These are phyloP conservation scores for Apis dorsata DNA, from an alignment of 1,140 invertebrate genomes.

Conservation along the genomic window DNA sequence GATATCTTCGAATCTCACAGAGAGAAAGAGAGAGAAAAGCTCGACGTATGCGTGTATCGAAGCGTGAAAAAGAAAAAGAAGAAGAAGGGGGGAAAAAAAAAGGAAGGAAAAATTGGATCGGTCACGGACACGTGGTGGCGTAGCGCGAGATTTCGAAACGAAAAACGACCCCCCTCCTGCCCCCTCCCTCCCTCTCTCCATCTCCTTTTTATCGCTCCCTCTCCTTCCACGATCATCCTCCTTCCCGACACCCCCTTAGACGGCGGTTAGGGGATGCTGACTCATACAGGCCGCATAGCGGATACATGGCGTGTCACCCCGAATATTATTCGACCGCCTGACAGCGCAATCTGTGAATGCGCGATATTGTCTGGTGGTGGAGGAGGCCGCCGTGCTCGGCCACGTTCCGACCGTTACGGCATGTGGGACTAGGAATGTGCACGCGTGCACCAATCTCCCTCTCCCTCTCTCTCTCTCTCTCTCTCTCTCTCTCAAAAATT, in stretches of 20 bases:
- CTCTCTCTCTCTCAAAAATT: no score
- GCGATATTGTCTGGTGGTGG: slow-evolving; percentile 71
- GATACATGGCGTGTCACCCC: slow-evolving; percentile 72
- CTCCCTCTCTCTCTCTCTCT: not conserved
- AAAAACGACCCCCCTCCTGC: slow-evolving; percentile 48
- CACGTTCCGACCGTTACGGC: slow-evolving; percentile 54
- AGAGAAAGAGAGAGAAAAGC: not conserved
- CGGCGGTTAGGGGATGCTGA: slow-evolving; percentile 71
- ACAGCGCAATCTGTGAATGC: slow-evolving; percentile 78
- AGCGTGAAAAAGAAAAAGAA: slow-evolving; percentile 32
- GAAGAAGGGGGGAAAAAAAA: no score
- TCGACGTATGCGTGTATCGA: slow-evolving; percentile 38
- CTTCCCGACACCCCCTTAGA: slow-evolving; percentile 24
- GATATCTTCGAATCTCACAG: slow-evolving; percentile 47
- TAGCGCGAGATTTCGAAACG: slow-evolving; percentile 37
- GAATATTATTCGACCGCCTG: slow-evolving; percentile 77
- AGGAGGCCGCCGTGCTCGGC: not conserved
- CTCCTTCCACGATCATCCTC: not conserved
- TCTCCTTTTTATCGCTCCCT: slow-evolving; percentile 16
- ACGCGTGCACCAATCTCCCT: slow-evolving; percentile 46
- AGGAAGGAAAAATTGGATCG: slow-evolving; percentile 65
- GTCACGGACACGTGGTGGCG: slow-evolving; percentile 73
- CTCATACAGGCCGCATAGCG: slow-evolving; percentile 68
- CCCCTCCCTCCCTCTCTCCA: slow-evolving; percentile 1
- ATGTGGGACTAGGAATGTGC: slow-evolving; percentile 71